Conservation (phyloP, 35 echinoderm and acorn worm species). For the Amphiura filiformis region DNA sequence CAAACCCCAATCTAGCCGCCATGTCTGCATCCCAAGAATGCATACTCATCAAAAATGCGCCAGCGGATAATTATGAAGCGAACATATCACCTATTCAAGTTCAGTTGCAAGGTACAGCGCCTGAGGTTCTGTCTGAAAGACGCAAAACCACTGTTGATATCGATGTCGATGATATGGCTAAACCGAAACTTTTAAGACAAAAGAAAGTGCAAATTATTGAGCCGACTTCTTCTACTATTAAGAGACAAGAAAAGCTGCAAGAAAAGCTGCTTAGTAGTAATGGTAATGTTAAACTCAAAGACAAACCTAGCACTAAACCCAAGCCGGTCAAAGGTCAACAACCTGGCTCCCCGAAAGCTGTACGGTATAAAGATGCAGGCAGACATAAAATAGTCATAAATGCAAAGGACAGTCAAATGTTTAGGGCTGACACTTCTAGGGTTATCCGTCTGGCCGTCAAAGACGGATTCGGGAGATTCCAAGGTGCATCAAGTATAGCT, state of each 20-base stretch:
- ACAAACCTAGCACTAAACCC: background rate
- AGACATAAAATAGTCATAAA: background rate
- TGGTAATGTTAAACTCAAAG: too few species aligned
- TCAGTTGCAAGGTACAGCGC: too few species aligned
- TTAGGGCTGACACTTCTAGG: background rate
- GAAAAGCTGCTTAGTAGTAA: background rate
- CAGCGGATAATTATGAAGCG: background rate
- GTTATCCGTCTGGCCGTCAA: background rate
- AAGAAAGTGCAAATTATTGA: background rate
- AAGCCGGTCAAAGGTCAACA: background rate
- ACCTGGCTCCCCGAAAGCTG: background rate
- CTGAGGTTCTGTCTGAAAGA: background rate
- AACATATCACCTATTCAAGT: background rate
- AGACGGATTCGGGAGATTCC: background rate
- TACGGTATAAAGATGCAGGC: background rate
- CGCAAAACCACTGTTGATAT: background rate
- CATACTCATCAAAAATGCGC: background rate
- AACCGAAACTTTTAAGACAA: background rate
- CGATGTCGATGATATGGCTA: background rate
- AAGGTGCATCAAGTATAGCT: background rate
- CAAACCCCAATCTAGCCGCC: background rate
- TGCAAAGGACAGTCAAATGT: background rate
- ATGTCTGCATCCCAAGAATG: background rate
- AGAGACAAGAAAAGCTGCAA: background rate
- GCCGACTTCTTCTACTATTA: too few species aligned